Percentiles rank a stretch among this genome's conserved stretches.
These are phyloP conservation scores for Laticauda laticaudata DNA, from an alignment of 2,113 vertebrate genomes.

Conservation along the genomic window DNA sequence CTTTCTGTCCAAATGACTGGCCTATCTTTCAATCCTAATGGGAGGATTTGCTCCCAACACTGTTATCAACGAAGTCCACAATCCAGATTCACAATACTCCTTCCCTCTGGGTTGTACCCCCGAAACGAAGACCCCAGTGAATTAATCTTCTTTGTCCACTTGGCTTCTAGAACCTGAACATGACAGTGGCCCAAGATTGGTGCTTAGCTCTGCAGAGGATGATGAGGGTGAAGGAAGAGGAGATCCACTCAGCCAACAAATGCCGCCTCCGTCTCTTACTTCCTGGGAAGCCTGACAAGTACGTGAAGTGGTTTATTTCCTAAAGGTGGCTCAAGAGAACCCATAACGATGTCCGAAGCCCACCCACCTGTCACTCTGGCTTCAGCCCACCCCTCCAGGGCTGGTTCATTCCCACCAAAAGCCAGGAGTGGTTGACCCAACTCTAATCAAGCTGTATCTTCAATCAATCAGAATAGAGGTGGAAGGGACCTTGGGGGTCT, in stretches of 20 bases:
- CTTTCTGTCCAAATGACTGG: not conserved
- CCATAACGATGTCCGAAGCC: not conserved
- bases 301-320: slow-evolving; percentile 47
- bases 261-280: slow-evolving; percentile 91
- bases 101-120: not conserved
- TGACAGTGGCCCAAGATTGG: slow-evolving; percentile 94
- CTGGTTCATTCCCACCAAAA: not conserved
- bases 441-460: not conserved
- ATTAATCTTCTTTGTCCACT: not conserved
- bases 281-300: slow-evolving; percentile 92
- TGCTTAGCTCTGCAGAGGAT: slow-evolving; percentile 92
- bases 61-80: not conserved
- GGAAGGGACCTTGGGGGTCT: too few species aligned
- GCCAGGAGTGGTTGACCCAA: not conserved
- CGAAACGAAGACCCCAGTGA: not conserved
- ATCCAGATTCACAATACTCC: not conserved
- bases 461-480: too few species aligned
- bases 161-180: slow-evolving; percentile 86
- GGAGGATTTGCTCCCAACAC: not conserved
- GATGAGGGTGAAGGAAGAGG: slow-evolving; percentile 92
- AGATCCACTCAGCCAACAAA: slow-evolving; percentile 95
- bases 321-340: not conserved
- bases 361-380: not conserved
- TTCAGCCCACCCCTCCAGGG: not conserved
- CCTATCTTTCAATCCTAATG: not conserved